phyloP scores from a whole-genome alignment of 2,113 vertebrate genomes.

The Trogon melanurus region DNA sequence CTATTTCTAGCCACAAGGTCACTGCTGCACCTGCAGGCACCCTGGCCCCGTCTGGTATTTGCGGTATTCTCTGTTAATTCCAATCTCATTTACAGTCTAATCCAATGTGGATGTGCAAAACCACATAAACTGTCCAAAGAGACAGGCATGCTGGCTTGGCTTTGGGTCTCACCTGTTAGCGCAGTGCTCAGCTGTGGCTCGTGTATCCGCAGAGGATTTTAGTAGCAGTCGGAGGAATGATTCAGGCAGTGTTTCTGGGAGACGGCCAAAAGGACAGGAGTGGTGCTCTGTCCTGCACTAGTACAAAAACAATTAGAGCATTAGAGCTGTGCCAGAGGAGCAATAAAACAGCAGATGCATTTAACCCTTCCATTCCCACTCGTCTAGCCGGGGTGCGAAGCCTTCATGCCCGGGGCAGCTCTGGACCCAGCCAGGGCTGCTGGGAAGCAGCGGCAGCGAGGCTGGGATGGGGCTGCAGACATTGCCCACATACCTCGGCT shows the following conservation, averaged over 20 bases:
- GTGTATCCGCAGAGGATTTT: not conserved
- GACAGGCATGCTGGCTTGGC: not conserved
- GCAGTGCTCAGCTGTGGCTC: not conserved
- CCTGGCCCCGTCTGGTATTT: conserved; percentile 19
- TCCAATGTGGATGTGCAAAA: conserved; percentile 56
- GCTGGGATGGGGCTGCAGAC: not conserved
- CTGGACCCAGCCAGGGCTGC: not conserved
- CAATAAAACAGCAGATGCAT: not conserved
- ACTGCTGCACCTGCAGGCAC: conserved; percentile 1
- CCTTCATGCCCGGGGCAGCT: fast-evolving
- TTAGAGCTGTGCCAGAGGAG: not conserved
- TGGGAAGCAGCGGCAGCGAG: not conserved
- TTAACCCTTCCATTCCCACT: not conserved
- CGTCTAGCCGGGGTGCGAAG: not conserved
- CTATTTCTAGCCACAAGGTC: conserved; percentile 45
- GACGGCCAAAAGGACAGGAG: conserved; percentile 3
- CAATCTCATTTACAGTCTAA: conserved; percentile 60
- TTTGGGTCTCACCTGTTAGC: conserved; percentile 37
- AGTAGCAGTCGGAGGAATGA: not conserved
- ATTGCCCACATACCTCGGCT: not conserved
- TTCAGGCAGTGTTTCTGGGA: not conserved
- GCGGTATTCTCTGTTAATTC: conserved; percentile 58
- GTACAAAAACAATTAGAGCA: conserved; percentile 12
- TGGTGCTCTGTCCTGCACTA: not conserved
- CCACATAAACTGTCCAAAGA: not conserved